A percentile compares a stretch with the other conserved stretches of the same genome.
Evolutionary conservation across 2,888 invertebrate genomes (phyloP).

Genomic region (Zhuqinia jingwanae): DNA sequence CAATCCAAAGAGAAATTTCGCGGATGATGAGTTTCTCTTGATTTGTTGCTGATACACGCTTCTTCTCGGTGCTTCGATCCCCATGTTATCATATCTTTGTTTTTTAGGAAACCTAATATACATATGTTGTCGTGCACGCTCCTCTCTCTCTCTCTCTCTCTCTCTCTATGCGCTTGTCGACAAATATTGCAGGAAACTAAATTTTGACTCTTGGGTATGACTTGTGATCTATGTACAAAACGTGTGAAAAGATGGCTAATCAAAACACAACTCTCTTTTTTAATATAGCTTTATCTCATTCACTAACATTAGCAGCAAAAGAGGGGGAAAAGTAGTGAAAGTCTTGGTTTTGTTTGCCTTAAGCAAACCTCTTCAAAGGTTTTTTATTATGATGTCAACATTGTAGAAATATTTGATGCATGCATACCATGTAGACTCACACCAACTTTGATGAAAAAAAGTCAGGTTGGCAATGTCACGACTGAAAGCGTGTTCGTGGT

Average conservation of each 20-base stretch:
- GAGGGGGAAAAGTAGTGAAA: too few relatives aligned
- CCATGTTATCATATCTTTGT: too few relatives aligned
- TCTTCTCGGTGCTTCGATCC: too few relatives aligned
- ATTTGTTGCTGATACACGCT: too few relatives aligned
- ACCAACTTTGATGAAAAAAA: conserved; percentile 1
- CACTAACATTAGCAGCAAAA: not conserved
- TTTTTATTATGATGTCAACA: not conserved
- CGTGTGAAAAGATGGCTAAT: conserved; percentile 33
- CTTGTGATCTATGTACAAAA: not conserved
- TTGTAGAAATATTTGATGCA: not conserved
- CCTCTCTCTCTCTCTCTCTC: too few relatives aligned
- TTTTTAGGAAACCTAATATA: not conserved
- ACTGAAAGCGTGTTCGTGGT: not conserved
- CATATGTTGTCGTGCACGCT: not conserved
- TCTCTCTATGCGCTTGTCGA: too few relatives aligned
- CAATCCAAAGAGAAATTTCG: too few relatives aligned
- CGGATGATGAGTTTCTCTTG: too few relatives aligned
- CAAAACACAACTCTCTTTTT: conserved; percentile 8
- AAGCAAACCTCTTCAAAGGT: too few relatives aligned
- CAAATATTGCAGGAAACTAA: not conserved
- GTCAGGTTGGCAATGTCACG: conserved; percentile 20
- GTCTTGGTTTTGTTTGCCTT: too few relatives aligned
- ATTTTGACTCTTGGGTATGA: not conserved
- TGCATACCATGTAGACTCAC: not conserved
- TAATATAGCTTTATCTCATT: not conserved